Percentiles rank a stretch among this genome's conserved stretches.
phyloP scores from a whole-genome alignment of 2,797 vertebrate species.

The Aselliscus stoliczkanus region DNA sequence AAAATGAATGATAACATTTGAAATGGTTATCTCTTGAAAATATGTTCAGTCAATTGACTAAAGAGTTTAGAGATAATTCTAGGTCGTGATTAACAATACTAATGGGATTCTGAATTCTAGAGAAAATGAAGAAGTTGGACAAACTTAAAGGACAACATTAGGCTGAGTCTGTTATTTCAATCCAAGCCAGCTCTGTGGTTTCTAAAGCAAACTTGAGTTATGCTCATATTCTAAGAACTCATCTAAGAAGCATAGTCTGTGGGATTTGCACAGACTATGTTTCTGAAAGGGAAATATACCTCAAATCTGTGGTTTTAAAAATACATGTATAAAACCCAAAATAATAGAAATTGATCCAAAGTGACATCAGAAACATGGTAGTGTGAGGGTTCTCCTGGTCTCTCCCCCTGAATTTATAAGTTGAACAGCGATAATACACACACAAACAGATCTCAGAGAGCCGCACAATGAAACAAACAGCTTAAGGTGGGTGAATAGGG shows the following conservation, averaged over 20 bases:
- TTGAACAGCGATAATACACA: no score
- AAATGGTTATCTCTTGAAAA: not conserved
- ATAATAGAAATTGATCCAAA: slow-evolving; percentile 37
- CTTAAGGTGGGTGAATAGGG: no score
- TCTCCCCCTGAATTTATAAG: no score
- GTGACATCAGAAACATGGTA: no score
- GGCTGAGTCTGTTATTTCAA: not conserved
- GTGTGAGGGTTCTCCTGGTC: no score
- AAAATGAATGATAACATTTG: not conserved
- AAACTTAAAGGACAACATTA: not conserved
- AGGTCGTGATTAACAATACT: not conserved
- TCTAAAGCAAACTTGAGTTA: slow-evolving; percentile 37
- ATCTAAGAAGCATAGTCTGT: no score
- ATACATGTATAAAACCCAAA: slow-evolving; percentile 46
- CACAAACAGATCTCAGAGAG: no score
- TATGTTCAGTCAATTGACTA: not conserved
- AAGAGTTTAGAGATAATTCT: not conserved
- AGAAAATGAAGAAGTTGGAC: not conserved
- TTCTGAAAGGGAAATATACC: not conserved
- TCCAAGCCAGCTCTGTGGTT: slow-evolving; percentile 22
- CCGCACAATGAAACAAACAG: no score
- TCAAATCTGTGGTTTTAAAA: slow-evolving; percentile 39
- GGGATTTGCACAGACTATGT: not conserved
- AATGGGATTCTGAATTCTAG: not conserved
- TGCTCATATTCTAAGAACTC: not conserved